Evolutionary conservation across 2,113 vertebrate genomes (phyloP).

Genomic region (Pelmatolapia mariae): DNA sequence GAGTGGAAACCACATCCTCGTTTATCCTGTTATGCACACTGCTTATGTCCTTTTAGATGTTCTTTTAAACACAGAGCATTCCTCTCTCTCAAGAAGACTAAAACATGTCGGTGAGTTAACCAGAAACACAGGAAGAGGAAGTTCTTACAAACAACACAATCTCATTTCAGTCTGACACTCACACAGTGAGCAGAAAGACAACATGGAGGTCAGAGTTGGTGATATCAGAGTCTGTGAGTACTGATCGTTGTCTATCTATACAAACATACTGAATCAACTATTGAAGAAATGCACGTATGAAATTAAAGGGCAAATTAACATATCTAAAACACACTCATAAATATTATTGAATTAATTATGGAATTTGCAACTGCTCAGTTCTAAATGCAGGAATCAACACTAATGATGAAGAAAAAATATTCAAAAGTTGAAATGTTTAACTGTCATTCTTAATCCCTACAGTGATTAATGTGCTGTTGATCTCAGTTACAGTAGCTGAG

Average conservation of each 20-base stretch:
- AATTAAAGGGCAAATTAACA: not conserved
- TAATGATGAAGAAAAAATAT: not conserved
- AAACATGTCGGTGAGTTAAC: rapidly evolving
- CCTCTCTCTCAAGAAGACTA: not conserved
- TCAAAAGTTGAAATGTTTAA: rapidly evolving
- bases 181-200: not conserved
- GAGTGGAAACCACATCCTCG: not conserved
- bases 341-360: rapidly evolving
- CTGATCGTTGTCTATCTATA: not conserved
- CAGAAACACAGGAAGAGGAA: not conserved
- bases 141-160: not conserved
- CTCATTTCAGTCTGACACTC: not conserved
- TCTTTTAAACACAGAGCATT: not conserved
- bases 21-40: not conserved
- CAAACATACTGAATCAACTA: not conserved
- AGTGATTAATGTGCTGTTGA: not conserved
- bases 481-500: not conserved
- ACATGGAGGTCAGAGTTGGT: not conserved
- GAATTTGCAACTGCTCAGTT: not conserved
- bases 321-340: rapidly evolving
- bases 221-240: not conserved
- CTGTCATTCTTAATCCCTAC: not conserved
- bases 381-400: not conserved
- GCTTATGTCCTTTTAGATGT: not conserved
- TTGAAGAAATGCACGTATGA: rapidly evolving